Percentiles rank a stretch among this genome's conserved stretches.
These are phyloP conservation scores for Chrysolina haemoptera DNA, from an alignment of 2,888 invertebrate species.

Conservation along the genomic window DNA sequence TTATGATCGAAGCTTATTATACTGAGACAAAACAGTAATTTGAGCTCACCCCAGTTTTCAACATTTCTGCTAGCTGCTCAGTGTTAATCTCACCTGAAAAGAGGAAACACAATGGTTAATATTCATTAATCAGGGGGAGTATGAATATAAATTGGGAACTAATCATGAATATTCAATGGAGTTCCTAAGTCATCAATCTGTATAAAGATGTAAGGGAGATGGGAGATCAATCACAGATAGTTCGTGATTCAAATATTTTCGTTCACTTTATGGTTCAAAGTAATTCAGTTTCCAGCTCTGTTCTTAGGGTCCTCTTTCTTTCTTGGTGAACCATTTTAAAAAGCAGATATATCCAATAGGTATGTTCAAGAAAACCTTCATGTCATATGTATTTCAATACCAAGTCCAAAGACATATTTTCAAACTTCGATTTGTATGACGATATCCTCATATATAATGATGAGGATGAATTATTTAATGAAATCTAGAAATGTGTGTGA, in stretches of 20 bases:
- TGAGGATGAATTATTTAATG: too few species aligned
- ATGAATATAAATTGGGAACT: slow-evolving; percentile 10
- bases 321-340: background rate
- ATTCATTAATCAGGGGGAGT: slow-evolving; percentile 3
- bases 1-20: slow-evolving; percentile 3
- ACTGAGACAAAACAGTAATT: slow-evolving; percentile 16
- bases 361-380: background rate
- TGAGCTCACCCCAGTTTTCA: slow-evolving; percentile 3
- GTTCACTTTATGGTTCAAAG: background rate
- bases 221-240: slow-evolving; percentile 7
- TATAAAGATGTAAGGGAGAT: background rate
- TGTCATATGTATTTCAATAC: too few species aligned
- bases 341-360: background rate
- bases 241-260: background rate
- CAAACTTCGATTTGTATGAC: too few species aligned
- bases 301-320: background rate
- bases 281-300: background rate
- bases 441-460: too few species aligned
- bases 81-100: slow-evolving; percentile 16
- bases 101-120: slow-evolving; percentile 7
- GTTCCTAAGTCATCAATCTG: background rate
- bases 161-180: slow-evolving; percentile 8
- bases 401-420: too few species aligned
- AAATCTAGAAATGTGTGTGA: too few species aligned
- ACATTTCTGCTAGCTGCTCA: background rate